A percentile compares a stretch with the other conserved stretches of the same genome.
These are phyloP conservation scores for Paedocypris sp. DNA, from an alignment of 2,113 vertebrate species.

Conservation along the genomic window DNA sequence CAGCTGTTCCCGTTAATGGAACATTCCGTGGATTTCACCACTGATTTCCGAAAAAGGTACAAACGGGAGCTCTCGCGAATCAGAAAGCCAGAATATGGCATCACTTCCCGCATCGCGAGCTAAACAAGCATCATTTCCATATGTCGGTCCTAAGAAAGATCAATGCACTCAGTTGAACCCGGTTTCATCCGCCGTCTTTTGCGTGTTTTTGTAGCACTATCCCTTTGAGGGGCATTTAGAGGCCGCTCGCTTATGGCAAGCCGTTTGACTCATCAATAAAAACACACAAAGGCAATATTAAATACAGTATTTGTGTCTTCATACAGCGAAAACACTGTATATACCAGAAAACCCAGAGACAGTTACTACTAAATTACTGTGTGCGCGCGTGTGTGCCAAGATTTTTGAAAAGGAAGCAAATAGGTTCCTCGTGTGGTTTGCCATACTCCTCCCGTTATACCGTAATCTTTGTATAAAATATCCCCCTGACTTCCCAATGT, in stretches of 20 bases:
- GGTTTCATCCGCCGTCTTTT: slow-evolving; percentile 33
- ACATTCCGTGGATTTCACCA: slow-evolving; percentile 66
- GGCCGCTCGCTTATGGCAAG: slow-evolving; percentile 28
- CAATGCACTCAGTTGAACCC: not conserved
- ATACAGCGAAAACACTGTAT: too few relatives aligned
- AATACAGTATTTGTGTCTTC: too few relatives aligned
- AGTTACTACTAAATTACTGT: too few relatives aligned
- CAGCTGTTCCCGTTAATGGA: slow-evolving; percentile 59
- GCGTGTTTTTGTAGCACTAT: slow-evolving; percentile 44
- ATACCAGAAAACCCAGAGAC: too few relatives aligned
- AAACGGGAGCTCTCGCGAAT: slow-evolving; percentile 9
- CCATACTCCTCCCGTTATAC: slow-evolving; percentile 48
- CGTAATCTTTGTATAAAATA: slow-evolving; percentile 51
- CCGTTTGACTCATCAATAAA: too few relatives aligned
- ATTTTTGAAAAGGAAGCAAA: too few relatives aligned
- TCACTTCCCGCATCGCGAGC: not conserved
- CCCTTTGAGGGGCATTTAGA: slow-evolving; percentile 49
- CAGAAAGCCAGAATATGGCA: not conserved
- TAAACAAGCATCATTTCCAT: not conserved
- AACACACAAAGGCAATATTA: too few relatives aligned
- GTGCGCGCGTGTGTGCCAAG: too few relatives aligned
- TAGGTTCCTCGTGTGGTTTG: not conserved
- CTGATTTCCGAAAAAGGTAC: slow-evolving; percentile 45
- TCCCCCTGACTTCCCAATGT: slow-evolving; percentile 34
- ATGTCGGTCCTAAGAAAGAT: not conserved